Evolutionary conservation across 2,888 invertebrate genomes (phyloP), one percentile per base, ranked within the genome.

Genomic region (Rhagophthalmus giganteus): DNA sequence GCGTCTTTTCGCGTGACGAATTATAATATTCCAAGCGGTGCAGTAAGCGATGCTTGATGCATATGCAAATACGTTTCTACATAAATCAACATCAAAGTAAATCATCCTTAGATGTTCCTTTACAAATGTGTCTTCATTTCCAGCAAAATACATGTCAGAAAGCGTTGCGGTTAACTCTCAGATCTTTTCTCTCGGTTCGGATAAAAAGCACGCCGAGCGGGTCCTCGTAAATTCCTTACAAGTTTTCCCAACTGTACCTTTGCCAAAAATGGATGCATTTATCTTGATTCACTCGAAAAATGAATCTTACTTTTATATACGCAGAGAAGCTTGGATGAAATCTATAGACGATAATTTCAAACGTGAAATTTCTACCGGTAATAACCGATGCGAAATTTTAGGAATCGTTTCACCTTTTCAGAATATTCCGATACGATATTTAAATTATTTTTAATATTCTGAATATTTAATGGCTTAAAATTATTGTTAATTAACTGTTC

Each of bases 221-320:
- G 32, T 44, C 38, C 37, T 52, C 52, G 52, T 52, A 52, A 52
- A 52, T 52, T 52, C 44, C 33, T 38, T 45, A 40, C 40, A 46
- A 52, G 46, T 52, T 52, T 46, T 52, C 52, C 52, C 52, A 20
- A 30, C 52, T 39, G 52, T 46, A 52, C 52, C 52, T 52, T 52
- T 46, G 45, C 51, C 52, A 52, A 52, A 52, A 52, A 52, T 46
- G 46, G 52, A 41, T 45, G 44, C 52, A 52, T 52, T 52, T 52
- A 52, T 52, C 52, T 52, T 52, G 52, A 52, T 52, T 52, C 46
- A 24, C 52, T 52, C 52, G 40, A 46, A 52, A 52, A 52, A 45
- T 52, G 52, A 52, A 52, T 52, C 52, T 52, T 46, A 52, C 46
- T 52, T 52, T 46, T 45, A 46, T 52, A 46, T 35, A 52, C 38